Evolutionary conservation across 2,113 vertebrate species (phyloP).

Genomic region (Laticauda laticaudata): DNA sequence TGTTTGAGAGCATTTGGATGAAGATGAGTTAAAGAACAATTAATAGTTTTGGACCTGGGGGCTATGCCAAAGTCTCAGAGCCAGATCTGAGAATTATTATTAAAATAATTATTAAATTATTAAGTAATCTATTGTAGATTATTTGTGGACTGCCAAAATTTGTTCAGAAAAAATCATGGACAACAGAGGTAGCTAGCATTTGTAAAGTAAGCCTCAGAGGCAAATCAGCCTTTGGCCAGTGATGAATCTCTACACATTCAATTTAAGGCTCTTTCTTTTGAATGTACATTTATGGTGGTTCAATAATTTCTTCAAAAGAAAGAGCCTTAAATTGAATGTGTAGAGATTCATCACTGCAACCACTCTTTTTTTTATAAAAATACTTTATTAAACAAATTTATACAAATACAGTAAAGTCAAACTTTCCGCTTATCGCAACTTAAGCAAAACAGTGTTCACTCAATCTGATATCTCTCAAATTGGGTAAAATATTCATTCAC

Average conservation of each 20-base stretch:
- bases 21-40: neutral
- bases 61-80: neutral
- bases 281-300: neutral
- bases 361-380: neutral
- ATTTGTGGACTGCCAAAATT: neutral
- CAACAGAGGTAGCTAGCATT: no score
- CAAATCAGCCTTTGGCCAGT: neutral
- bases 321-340: no score
- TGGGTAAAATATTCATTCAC: no score
- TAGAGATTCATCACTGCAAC: no score
- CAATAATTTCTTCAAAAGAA: neutral
- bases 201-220: neutral
- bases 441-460: no score
- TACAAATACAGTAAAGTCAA: no score
- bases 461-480: no score
- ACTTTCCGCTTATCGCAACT: no score
- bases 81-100: neutral
- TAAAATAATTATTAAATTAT: neutral
- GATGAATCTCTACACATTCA: no score
- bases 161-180: neutral
- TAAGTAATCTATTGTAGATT: neutral
- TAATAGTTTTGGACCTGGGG: neutral
- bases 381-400: no score
- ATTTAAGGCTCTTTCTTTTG: no score
- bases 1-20: neutral